These are phyloP conservation scores for Trachymyrmex septentrionalis DNA, from an alignment of 1,140 invertebrate species.

Conservation along the genomic window DNA sequence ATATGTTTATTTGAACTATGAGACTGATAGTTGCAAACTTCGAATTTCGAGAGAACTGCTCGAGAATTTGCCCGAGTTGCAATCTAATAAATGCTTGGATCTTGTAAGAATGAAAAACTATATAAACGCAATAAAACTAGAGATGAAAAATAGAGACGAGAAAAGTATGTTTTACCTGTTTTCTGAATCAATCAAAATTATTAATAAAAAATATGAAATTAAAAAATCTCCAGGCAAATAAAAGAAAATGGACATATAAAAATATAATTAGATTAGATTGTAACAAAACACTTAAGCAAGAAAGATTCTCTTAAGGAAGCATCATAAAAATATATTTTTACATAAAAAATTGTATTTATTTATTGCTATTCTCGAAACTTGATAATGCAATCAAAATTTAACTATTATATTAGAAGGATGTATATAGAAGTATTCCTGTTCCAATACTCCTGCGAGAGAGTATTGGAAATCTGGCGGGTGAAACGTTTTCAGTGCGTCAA, in stretches of 20 bases:
- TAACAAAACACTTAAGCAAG: neutral
- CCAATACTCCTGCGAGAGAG: neutral
- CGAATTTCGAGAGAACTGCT: slow-evolving; percentile 40
- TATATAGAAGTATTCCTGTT: neutral
- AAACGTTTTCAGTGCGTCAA: slow-evolving; percentile 2
- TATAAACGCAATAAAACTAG: slow-evolving; percentile 49
- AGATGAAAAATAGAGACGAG: neutral
- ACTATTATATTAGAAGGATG: neutral
- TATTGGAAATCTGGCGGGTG: neutral
- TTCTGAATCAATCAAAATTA: neutral
- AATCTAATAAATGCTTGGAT: slow-evolving; percentile 67
- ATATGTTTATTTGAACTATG: slow-evolving; percentile 47
- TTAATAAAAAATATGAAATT: neutral
- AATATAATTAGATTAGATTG: neutral
- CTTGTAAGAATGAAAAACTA: slow-evolving; percentile 46
- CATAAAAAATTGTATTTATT: neutral
- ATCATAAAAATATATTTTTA: neutral
- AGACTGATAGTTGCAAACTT: slow-evolving; percentile 41
- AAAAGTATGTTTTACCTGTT: neutral
- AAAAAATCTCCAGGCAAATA: neutral
- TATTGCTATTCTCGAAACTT: neutral
- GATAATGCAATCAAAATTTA: neutral
- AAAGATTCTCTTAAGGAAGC: neutral
- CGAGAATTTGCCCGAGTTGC: slow-evolving; percentile 50
- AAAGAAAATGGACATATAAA: neutral